phyloP scores from a whole-genome alignment of 1,140 invertebrate species.

The Dendrolimus kikuchii region DNA sequence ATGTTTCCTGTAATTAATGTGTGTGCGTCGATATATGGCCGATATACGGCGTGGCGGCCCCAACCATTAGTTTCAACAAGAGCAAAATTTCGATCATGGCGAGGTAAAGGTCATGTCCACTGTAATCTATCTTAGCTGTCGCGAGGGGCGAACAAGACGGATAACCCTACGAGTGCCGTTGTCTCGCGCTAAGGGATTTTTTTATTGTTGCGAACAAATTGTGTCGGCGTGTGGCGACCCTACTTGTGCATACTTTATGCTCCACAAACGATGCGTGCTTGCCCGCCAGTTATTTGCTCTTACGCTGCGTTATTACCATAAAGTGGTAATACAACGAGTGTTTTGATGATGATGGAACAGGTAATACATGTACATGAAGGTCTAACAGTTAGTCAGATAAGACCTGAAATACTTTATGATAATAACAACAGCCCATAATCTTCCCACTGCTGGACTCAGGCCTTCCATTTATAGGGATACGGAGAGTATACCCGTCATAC shows the following conservation, averaged over 20 bases:
- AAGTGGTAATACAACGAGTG: not conserved
- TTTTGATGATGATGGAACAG: not conserved
- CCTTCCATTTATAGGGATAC: no score
- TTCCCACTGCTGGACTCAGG: no score
- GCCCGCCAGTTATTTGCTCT: not conserved
- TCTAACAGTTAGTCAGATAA: no score
- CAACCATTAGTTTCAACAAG: no score
- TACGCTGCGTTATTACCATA: conserved; percentile 1
- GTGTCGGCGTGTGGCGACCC: conserved; percentile 39
- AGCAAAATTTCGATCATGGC: not conserved
- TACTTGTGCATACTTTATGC: conserved; percentile 56
- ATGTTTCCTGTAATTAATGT: no score
- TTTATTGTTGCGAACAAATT: conserved; percentile 66
- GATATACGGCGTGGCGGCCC: no score
- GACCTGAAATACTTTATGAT: no score
- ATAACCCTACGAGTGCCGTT: conserved; percentile 51
- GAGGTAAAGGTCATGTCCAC: conserved; percentile 26
- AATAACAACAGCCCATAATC: no score
- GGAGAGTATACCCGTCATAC: no score
- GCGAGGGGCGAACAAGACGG: conserved; percentile 53
- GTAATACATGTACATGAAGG: no score
- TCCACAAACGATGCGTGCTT: conserved; percentile 20
- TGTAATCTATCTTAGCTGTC: conserved; percentile 21
- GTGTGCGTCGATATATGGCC: no score
- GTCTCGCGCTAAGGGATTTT: conserved; percentile 64